phyloP scores from a whole-genome alignment of 2,113 vertebrate genomes.

The Sterrhoptilus dennistouni region DNA sequence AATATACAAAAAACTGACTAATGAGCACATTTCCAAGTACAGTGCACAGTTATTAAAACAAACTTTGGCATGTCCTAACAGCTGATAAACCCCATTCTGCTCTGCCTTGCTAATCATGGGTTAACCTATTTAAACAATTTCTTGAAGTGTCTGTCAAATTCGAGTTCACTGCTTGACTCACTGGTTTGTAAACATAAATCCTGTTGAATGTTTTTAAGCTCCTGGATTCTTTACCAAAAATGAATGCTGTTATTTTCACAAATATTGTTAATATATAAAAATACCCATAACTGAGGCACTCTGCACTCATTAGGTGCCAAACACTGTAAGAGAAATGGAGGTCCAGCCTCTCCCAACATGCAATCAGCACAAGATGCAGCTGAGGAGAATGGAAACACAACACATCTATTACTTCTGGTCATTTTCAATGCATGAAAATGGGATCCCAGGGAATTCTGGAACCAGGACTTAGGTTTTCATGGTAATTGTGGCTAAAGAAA shows the following conservation, averaged over 20 bases:
- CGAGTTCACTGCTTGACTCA: not conserved
- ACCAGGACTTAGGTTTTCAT: not conserved
- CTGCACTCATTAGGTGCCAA: not conserved
- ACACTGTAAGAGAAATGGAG: not conserved
- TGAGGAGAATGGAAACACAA: not conserved
- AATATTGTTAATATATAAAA: not conserved
- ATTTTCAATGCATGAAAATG: not conserved
- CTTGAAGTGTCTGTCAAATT: slow-evolving; percentile 11
- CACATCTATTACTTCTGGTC: not conserved
- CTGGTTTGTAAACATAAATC: not conserved
- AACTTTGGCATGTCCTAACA: slow-evolving; percentile 17
- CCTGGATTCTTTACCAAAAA: not conserved
- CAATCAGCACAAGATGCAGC: too few relatives aligned
- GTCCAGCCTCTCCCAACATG: not conserved
- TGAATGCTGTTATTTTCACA: not conserved
- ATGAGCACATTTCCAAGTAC: not conserved
- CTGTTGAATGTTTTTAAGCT: not conserved
- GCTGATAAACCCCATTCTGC: slow-evolving; percentile 1
- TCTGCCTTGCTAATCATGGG: slow-evolving; percentile 2
- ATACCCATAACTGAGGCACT: not conserved
- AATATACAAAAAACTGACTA: not conserved
- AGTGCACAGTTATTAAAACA: not conserved
- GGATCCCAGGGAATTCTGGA: not conserved
- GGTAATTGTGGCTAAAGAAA: not conserved
- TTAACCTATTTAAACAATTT: slow-evolving; percentile 43